These are phyloP conservation scores for Meganola albula DNA, from an alignment of 2,888 invertebrate species.

Conservation along the genomic window DNA sequence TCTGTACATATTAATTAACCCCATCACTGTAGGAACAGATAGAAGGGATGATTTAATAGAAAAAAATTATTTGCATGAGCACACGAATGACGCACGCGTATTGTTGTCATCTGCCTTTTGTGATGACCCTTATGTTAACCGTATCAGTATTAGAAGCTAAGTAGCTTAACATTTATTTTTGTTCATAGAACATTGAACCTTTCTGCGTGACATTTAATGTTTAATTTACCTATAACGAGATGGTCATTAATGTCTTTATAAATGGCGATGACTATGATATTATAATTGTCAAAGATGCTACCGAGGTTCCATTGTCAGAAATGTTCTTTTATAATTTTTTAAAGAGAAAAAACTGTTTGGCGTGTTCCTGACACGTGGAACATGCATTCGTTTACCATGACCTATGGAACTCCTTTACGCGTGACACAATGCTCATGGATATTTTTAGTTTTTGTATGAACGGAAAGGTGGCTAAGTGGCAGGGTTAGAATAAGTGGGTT, in stretches of 20 bases:
- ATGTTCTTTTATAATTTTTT: conserved; percentile 74
- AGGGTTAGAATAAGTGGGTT: conserved; percentile 72
- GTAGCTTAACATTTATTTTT: conserved; percentile 35
- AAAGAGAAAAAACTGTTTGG: conserved; percentile 76
- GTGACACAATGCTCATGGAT: conserved; percentile 70
- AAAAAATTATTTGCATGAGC: conserved; percentile 77
- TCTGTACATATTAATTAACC: conserved; percentile 76
- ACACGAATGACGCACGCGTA: conserved; percentile 75
- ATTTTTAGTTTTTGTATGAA: conserved; percentile 74
- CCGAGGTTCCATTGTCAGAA: conserved; percentile 69
- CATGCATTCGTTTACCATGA: conserved; percentile 66
- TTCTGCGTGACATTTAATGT: conserved; percentile 43
- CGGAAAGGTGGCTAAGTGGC: conserved; percentile 75
- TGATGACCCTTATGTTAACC: conserved; percentile 76
- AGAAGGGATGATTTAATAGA: conserved; percentile 72
- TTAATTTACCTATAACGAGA: conserved; percentile 34
- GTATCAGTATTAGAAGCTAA: conserved; percentile 40
- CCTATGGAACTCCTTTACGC: conserved; percentile 75
- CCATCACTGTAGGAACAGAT: conserved; percentile 66
- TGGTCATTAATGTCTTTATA: conserved; percentile 43
- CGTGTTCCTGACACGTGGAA: conserved; percentile 76
- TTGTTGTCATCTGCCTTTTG: conserved; percentile 76
- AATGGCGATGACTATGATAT: conserved; percentile 50
- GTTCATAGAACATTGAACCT: conserved; percentile 47
- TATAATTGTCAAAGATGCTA: conserved; percentile 79